Base-by-base conservation (phyloP, 2,888 invertebrate species). In the Muschampia plurimacula region DNA sequence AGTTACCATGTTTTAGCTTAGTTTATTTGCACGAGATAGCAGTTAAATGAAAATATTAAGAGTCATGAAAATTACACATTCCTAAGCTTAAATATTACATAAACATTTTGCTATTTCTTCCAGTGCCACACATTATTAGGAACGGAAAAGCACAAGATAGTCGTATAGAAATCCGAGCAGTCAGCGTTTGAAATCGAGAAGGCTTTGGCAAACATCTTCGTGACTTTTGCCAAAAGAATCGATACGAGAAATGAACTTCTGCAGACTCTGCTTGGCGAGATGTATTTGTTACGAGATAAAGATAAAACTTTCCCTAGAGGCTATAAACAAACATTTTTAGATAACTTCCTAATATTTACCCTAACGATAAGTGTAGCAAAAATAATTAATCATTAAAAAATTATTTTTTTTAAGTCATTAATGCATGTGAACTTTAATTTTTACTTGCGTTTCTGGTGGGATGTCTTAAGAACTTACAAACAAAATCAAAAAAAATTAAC, bases 171-270 rank as follows among this genome's bases (percentile, higher is more conserved):
- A 71, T 71, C 36, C 36, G 60, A 71, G 59, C 41, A 36, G 59
- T 67, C 67, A 41, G 55, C 62, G 44, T 52, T 41, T 70, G 52
- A 73, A 70, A 71, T 62, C 66, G 44, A 72, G 72, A 72, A 72
- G 72, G 66, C 72, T 67, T 67, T 72, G 67, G 62, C 72, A 72
- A 72, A 72, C 67, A 52, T 72, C 60, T 62, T 28, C 41, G 62
- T 62, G 52, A 72, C 72, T 67, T 72, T 67, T 67, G 67, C 72
- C 72, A 72, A 72, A 70, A 62, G 62, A 72, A 72, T 66, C 67
- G 41, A 67, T 72, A 62, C 60, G 71, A 60, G 66, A 60, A 71
- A 66, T 60, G 66, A 71, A 60, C 49, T 66, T 62, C 49, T 52
- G 32, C 49, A 32, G 59, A 60, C 60, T 68, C 49, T 12, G 60